phyloP scores from a whole-genome alignment of 2,888 invertebrate species.

The Ochropacha duplaris region DNA sequence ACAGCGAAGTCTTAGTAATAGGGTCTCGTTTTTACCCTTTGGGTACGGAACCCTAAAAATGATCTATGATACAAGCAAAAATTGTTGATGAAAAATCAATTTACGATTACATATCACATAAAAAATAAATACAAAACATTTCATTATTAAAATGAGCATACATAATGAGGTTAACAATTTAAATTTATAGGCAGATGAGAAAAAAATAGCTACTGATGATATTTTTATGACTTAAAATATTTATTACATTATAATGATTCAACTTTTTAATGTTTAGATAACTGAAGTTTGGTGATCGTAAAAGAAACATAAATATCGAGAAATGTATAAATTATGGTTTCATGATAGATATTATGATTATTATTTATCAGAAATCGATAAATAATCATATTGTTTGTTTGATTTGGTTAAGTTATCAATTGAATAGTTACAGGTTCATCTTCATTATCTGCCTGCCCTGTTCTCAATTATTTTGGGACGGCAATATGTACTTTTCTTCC shows the following conservation, averaged over 20 bases:
- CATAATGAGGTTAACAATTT: background rate
- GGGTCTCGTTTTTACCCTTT: too few relatives aligned
- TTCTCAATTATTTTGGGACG: too few relatives aligned
- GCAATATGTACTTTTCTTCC: too few relatives aligned
- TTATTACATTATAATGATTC: background rate
- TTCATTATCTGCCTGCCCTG: too few relatives aligned
- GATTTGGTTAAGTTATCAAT: too few relatives aligned
- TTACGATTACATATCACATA: background rate
- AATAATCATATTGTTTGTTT: too few relatives aligned
- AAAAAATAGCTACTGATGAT: background rate
- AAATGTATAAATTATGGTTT: background rate
- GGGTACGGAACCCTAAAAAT: too few relatives aligned
- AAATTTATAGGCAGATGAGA: background rate
- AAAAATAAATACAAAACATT: too few relatives aligned
- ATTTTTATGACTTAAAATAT: background rate
- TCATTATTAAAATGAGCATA: background rate
- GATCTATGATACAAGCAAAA: background rate
- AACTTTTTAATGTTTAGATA: slow-evolving; percentile 1
- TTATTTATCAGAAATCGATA: background rate
- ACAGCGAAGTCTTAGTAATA: too few relatives aligned
- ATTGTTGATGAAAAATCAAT: background rate
- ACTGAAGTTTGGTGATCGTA: background rate
- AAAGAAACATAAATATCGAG: background rate
- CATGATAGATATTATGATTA: background rate
- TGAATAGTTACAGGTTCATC: too few relatives aligned